Evolutionary conservation across 1,140 invertebrate species (phyloP).

Genomic region (Ooceraea biroi): DNA sequence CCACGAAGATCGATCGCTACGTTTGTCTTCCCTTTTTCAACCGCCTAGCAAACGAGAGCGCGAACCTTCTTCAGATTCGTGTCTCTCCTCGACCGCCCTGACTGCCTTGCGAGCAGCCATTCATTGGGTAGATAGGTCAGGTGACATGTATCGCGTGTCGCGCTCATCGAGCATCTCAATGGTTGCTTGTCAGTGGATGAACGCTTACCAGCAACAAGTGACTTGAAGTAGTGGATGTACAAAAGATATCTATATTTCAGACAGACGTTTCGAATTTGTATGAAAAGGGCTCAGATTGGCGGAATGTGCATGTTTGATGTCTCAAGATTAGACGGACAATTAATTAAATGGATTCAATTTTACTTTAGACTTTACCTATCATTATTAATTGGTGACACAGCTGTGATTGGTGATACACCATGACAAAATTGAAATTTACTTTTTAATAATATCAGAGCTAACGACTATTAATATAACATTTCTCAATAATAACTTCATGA

Average conservation of each 20-base stretch:
- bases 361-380: no score
- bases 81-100: conserved; percentile 31
- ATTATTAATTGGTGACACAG: no score
- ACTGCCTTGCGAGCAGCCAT: conserved; percentile 51
- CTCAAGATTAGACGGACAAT: no score
- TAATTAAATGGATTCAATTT: no score
- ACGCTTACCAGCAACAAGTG: conserved; percentile 54
- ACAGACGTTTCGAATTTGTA: conserved; percentile 13
- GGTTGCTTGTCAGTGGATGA: conserved; percentile 44
- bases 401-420: no score
- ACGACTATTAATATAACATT: neutral
- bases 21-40: conserved; percentile 49
- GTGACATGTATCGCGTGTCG: conserved; percentile 70
- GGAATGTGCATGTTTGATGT: no score
- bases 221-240: conserved; percentile 33
- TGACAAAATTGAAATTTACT: no score
- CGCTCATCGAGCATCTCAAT: conserved; percentile 40
- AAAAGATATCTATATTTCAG: conserved; percentile 16
- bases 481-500: neutral
- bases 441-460: no score
- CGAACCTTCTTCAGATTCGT: conserved; percentile 53
- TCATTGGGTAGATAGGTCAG: conserved; percentile 53
- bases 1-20: conserved; percentile 47
- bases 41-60: conserved; percentile 50
- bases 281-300: neutral